A percentile compares a stretch with the other conserved stretches of the same genome.
Conservation (phyloP, 2,888 invertebrate genomes). For the Drosophila incognita region DNA sequence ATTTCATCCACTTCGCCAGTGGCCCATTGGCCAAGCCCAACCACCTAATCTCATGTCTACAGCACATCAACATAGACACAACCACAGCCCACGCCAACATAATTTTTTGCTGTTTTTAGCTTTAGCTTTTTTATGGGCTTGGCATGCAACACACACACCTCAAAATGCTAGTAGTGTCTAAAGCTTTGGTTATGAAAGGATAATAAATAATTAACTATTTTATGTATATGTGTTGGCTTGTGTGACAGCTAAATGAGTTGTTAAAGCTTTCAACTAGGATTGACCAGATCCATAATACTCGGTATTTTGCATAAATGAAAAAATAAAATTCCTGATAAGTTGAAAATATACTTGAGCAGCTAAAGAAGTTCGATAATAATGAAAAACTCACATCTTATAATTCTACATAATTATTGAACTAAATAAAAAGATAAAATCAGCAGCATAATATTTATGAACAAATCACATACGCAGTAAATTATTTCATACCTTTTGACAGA, state of each 20-base stretch:
- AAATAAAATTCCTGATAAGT: background rate
- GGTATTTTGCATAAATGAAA: background rate
- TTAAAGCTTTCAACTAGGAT: background rate
- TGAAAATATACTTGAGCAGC: background rate
- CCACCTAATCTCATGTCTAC: constrained; percentile 49
- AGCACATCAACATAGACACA: constrained; percentile 60
- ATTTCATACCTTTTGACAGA: background rate
- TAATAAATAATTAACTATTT: constrained; percentile 28
- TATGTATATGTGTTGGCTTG: background rate
- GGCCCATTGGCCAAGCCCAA: constrained; percentile 34
- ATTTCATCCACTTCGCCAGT: constrained; percentile 29
- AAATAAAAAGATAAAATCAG: background rate
- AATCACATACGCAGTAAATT: background rate
- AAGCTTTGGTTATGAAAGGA: constrained; percentile 16
- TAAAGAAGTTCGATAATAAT: background rate
- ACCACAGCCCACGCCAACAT: constrained; percentile 58
- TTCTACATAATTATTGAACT: background rate
- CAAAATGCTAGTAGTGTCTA: constrained; percentile 9
- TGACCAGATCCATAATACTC: background rate
- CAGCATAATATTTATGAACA: background rate
- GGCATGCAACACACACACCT: constrained; percentile 50
- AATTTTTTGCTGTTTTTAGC: constrained; percentile 48
- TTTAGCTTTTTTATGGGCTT: constrained; percentile 47
- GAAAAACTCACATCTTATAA: background rate
- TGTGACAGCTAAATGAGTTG: constrained; percentile 19